Evolutionary conservation across 2,797 vertebrate genomes (phyloP).

Genomic region (Pantherophis vulpinus): DNA sequence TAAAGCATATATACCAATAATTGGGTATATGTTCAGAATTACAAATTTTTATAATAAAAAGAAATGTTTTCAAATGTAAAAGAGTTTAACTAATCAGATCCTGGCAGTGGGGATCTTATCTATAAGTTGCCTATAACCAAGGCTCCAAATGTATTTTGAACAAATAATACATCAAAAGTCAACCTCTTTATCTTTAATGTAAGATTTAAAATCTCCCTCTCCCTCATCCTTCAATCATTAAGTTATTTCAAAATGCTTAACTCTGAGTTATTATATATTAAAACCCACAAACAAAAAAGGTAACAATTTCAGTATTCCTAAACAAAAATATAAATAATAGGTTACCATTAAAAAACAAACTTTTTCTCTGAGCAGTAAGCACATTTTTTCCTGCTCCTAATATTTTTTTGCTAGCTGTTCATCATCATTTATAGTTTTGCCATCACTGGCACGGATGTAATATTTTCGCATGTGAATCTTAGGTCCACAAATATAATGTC

Average conservation of each 20-base stretch:
- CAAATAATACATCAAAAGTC: slow-evolving; percentile 1
- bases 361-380: background rate
- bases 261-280: background rate
- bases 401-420: slow-evolving; percentile 17
- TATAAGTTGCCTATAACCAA: background rate
- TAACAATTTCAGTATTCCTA: slow-evolving; percentile 33
- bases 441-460: background rate
- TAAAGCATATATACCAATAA: slow-evolving; percentile 45
- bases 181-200: background rate
- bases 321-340: slow-evolving; percentile 22
- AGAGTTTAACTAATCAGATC: slow-evolving; percentile 16
- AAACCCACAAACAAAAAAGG: slow-evolving; percentile 1
- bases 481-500: slow-evolving; percentile 10
- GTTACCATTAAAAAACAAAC: slow-evolving; percentile 2
- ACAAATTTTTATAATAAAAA: slow-evolving; percentile 52
- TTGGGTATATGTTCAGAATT: slow-evolving; percentile 14
- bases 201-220: background rate
- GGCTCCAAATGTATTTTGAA: background rate
- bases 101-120: background rate
- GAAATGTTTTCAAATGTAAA: slow-evolving; percentile 30
- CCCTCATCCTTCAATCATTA: background rate
- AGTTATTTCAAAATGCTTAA: background rate
- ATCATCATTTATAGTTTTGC: slow-evolving; percentile 12
- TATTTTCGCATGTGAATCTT: background rate
- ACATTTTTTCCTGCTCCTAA: background rate